Conservation (phyloP, 2,797 vertebrate species). For the Echeneis naucrates region DNA sequence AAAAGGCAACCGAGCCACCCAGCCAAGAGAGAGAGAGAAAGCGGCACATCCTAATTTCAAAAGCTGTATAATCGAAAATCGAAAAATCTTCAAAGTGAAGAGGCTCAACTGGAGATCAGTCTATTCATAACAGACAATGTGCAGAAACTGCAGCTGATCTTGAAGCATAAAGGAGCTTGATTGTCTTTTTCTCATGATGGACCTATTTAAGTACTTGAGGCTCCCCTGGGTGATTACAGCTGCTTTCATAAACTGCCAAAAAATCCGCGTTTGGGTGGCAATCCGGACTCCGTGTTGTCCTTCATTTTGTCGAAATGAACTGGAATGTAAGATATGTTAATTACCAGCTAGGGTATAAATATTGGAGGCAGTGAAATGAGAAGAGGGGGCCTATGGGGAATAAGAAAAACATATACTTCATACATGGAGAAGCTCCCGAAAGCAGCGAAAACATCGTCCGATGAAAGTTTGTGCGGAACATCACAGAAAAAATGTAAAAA, state of each 20-base stretch:
- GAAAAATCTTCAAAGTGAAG: slow-evolving; percentile 82
- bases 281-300: slow-evolving; percentile 78
- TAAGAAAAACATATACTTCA: slow-evolving; percentile 49
- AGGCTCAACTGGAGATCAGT: slow-evolving; percentile 81
- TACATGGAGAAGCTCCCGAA: slow-evolving; percentile 54
- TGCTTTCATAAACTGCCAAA: slow-evolving; percentile 80
- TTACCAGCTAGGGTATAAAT: slow-evolving; percentile 75
- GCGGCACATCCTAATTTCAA: slow-evolving; percentile 80
- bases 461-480: slow-evolving; percentile 60
- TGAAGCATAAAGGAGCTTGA: slow-evolving; percentile 83
- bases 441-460: slow-evolving; percentile 66
- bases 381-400: slow-evolving; percentile 43
- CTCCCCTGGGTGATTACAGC: slow-evolving; percentile 81
- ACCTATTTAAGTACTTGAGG: slow-evolving; percentile 78
- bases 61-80: slow-evolving; percentile 82
- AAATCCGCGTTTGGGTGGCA: slow-evolving; percentile 71
- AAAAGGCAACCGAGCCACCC: slow-evolving; percentile 67
- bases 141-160: slow-evolving; percentile 81
- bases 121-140: slow-evolving; percentile 84
- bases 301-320: slow-evolving; percentile 76
- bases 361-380: slow-evolving; percentile 66
- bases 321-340: slow-evolving; percentile 74
- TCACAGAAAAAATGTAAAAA: slow-evolving; percentile 46
- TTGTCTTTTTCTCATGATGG: slow-evolving; percentile 81
- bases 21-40: slow-evolving; percentile 55